These are phyloP conservation scores for Adoxophyes honmai DNA, from an alignment of 1,140 invertebrate species.

Conservation along the genomic window DNA sequence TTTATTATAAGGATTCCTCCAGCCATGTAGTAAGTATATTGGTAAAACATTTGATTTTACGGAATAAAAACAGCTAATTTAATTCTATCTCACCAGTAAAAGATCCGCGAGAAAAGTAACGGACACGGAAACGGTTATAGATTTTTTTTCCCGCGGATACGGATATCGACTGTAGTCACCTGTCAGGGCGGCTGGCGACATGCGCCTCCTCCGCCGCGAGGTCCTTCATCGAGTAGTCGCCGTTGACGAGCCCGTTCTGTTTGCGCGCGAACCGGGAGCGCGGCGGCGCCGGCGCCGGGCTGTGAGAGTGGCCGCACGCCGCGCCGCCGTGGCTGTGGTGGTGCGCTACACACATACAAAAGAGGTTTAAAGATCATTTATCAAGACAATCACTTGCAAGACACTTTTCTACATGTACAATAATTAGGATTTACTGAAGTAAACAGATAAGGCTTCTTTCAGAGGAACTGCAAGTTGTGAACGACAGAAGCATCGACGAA, in stretches of 20 bases:
- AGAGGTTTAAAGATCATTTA: not conserved
- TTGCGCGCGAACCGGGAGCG: slow-evolving; percentile 32
- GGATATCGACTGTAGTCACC: slow-evolving; percentile 23
- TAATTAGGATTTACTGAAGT: too few relatives aligned
- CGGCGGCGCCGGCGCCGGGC: slow-evolving; percentile 24
- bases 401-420: too few relatives aligned
- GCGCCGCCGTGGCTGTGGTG: slow-evolving; percentile 66
- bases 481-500: too few relatives aligned
- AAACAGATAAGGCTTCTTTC: too few relatives aligned
- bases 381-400: too few relatives aligned
- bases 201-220: slow-evolving; percentile 36
- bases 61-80: too few relatives aligned
- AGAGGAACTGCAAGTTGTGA: too few relatives aligned
- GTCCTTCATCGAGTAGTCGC: slow-evolving; percentile 62
- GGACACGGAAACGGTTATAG: not conserved
- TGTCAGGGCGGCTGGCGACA: slow-evolving; percentile 26
- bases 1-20: too few relatives aligned
- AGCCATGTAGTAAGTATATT: too few relatives aligned
- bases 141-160: not conserved
- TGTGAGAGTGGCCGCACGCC: slow-evolving; percentile 47
- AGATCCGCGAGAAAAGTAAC: too few relatives aligned
- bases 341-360: slow-evolving; percentile 51
- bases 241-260: slow-evolving; percentile 44
- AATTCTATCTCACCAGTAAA: too few relatives aligned
- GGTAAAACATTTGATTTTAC: too few relatives aligned